These are phyloP conservation scores for Parazoanthus darwini DNA, from an alignment of 92 coral and sea anemone genomes.

Conservation along the genomic window DNA sequence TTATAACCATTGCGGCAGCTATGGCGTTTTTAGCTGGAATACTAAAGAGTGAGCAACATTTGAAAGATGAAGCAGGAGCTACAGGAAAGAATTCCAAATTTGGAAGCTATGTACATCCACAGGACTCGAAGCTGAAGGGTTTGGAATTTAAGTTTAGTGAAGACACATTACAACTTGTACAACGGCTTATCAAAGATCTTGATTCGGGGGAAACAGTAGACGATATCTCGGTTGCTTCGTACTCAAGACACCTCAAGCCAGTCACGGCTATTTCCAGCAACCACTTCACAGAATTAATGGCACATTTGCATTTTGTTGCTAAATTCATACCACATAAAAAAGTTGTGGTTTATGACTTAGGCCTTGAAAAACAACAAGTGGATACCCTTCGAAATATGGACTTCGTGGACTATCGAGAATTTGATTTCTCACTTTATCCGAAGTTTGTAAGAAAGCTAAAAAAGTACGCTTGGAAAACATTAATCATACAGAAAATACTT, in stretches of 20 bases:
- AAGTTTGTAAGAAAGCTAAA: conserved; percentile 29
- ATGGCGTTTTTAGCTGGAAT: not conserved
- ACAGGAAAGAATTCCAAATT: not conserved
- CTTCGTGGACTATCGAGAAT: conserved; percentile 47
- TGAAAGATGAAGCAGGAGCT: not conserved
- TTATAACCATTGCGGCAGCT: not conserved
- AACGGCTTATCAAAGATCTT: conserved; percentile 14
- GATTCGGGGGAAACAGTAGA: conserved; percentile 14
- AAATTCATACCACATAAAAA: conserved; percentile 35
- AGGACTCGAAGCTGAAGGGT: conserved; percentile 1
- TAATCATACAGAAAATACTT: conserved; percentile 44
- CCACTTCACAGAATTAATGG: conserved; percentile 50
- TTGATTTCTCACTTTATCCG: conserved; percentile 50
- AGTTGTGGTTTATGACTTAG: conserved; percentile 56
- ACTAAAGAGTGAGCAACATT: not conserved
- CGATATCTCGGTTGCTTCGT: conserved; percentile 30
- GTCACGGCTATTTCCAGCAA: conserved; percentile 58
- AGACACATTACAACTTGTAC: conserved; percentile 13
- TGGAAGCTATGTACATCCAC: conserved; percentile 31
- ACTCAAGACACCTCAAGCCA: conserved; percentile 22
- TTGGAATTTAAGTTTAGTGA: conserved; percentile 7
- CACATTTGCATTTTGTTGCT: conserved; percentile 18
- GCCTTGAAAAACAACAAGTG: conserved; percentile 27
- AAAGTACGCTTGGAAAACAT: conserved; percentile 54
- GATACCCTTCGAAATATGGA: not conserved